Evolutionary conservation across 1,140 invertebrate genomes (phyloP).

Genomic region (Solenopsis fugax): DNA sequence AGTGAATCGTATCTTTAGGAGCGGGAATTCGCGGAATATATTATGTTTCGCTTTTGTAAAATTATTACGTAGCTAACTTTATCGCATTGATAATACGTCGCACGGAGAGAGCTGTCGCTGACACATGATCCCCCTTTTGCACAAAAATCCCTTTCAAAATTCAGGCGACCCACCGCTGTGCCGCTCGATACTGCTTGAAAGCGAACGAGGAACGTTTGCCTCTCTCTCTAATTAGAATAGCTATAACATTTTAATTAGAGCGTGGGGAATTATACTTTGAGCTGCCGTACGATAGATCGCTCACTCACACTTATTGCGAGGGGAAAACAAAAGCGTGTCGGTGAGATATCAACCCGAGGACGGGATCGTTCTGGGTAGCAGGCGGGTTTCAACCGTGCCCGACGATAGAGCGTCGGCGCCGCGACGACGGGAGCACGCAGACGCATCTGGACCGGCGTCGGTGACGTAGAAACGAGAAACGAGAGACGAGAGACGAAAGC

Average conservation of each 20-base stretch:
- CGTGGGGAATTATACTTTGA: not conserved
- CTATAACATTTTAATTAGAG: not conserved
- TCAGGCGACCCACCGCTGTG: not conserved
- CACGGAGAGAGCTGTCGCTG: not conserved
- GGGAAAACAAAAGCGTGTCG: conserved; percentile 52
- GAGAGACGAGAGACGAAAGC: conserved; percentile 12
- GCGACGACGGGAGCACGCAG: conserved; percentile 69
- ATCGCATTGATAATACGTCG: not conserved
- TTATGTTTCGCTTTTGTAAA: not conserved
- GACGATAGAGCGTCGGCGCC: conserved; percentile 76
- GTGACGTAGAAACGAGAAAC: conserved; percentile 42
- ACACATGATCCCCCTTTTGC: not conserved
- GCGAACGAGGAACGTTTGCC: no score
- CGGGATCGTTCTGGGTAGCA: conserved; percentile 64
- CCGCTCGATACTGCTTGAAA: not conserved
- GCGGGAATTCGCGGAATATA: not conserved
- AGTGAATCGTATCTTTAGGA: not conserved
- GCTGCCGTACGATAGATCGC: not conserved
- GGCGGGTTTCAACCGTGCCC: conserved; percentile 53
- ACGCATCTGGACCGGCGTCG: conserved; percentile 72
- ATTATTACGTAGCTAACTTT: conserved; percentile 7
- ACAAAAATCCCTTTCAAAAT: not conserved
- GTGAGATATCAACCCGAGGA: conserved; percentile 52
- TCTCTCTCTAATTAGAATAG: not conserved
- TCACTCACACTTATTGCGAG: not conserved